phyloP scores from a whole-genome alignment of 2,113 vertebrate genomes.

The Choloepus hoffmanni region DNA sequence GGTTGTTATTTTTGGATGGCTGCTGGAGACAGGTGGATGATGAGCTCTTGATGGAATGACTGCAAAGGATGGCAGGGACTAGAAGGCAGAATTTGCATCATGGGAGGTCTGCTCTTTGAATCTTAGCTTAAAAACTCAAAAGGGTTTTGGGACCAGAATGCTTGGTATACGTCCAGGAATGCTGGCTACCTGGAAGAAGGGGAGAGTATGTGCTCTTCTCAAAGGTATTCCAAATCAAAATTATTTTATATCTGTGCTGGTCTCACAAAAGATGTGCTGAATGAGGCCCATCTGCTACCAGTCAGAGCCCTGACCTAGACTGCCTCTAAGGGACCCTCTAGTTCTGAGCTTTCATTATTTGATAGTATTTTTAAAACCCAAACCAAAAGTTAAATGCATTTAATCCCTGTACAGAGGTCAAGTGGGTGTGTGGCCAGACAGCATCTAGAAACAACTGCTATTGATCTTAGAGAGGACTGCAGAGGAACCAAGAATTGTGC shows the following conservation, averaged over 20 bases:
- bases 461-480: slow-evolving; percentile 31
- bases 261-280: slow-evolving; percentile 4
- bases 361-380: slow-evolving; percentile 26
- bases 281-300: slow-evolving; percentile 8
- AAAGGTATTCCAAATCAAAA: neutral
- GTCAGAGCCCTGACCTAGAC: neutral
- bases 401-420: slow-evolving; percentile 48
- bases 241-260: neutral
- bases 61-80: neutral
- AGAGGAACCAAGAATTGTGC: neutral
- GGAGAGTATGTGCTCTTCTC: neutral
- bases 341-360: slow-evolving; percentile 42
- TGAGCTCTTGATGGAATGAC: neutral
- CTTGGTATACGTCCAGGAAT: neutral
- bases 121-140: neutral
- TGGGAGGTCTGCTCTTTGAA: slow-evolving; percentile 13
- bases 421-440: neutral
- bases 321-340: neutral
- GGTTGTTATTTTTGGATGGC: neutral
- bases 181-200: neutral
- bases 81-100: neutral
- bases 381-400: slow-evolving; percentile 12
- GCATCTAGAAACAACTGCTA: slow-evolving; percentile 49
- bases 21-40: neutral
- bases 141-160: neutral